These are phyloP conservation scores for Sminthopsis crassicaudata DNA, from an alignment of 2,113 vertebrate genomes.

Conservation along the genomic window DNA sequence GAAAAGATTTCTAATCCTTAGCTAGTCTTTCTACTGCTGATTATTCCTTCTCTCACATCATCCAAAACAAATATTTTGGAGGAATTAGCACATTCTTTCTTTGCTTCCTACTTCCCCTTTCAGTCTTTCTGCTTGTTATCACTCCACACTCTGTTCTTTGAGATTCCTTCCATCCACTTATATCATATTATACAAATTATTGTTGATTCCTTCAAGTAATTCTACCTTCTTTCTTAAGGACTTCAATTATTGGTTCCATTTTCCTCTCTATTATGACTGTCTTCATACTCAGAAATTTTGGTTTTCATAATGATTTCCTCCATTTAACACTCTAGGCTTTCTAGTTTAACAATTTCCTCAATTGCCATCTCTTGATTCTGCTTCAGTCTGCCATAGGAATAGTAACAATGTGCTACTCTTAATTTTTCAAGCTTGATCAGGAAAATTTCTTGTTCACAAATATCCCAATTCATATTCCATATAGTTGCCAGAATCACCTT, in stretches of 20 bases:
- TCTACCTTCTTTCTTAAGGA: background rate
- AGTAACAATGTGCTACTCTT: background rate
- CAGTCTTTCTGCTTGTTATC: background rate
- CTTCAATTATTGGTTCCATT: background rate
- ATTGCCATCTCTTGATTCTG: background rate
- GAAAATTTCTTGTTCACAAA: background rate
- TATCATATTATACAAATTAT: background rate
- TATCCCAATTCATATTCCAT: background rate
- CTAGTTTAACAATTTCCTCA: background rate
- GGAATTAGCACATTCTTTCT: background rate
- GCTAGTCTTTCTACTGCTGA: background rate
- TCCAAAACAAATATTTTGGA: background rate
- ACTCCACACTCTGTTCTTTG: background rate
- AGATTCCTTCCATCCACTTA: background rate
- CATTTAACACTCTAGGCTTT: background rate
- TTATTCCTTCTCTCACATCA: background rate
- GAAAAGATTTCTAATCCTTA: constrained; percentile 13
- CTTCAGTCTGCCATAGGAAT: background rate
- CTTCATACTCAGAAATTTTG: background rate
- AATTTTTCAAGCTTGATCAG: background rate
- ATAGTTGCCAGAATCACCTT: background rate
- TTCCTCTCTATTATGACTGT: background rate
- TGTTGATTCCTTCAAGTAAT: background rate
- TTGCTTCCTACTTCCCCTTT: background rate
- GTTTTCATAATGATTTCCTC: background rate